phyloP scores from a whole-genome alignment of 2,888 invertebrate species.

The Tryphoninae sp. region DNA sequence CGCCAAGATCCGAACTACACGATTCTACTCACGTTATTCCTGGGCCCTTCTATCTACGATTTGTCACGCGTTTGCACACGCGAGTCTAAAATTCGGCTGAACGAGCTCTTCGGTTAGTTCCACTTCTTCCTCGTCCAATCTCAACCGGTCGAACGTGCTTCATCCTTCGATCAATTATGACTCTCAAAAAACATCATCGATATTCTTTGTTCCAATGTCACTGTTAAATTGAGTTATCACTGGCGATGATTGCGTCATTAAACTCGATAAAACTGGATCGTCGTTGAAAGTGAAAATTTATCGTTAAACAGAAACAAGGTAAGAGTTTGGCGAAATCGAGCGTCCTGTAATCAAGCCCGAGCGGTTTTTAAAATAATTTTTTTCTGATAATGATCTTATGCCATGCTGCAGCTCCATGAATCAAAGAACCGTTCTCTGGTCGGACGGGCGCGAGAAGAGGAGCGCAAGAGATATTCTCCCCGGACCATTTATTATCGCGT shows the following conservation, averaged over 20 bases:
- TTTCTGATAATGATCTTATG: conserved; percentile 54
- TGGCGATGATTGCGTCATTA: background rate
- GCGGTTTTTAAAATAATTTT: conserved; percentile 21
- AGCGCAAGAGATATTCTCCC: conserved; percentile 47
- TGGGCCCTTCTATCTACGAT: conserved; percentile 55
- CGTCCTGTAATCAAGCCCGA: conserved; percentile 4
- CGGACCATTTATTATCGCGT: conserved; percentile 70
- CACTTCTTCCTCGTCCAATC: conserved; percentile 52
- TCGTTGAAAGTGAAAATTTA: background rate
- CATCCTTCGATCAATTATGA: conserved; percentile 9
- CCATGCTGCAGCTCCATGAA: conserved; percentile 57
- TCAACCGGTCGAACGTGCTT: conserved; percentile 49
- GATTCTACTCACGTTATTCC: conserved; percentile 58
- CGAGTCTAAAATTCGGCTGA: conserved; percentile 52
- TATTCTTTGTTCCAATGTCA: background rate
- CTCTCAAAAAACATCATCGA: conserved; percentile 27
- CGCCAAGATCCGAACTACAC: conserved; percentile 41
- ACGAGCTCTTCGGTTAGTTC: conserved; percentile 55
- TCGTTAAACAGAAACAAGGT: background rate
- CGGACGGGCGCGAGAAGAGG: conserved; percentile 46
- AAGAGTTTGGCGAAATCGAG: conserved; percentile 6
- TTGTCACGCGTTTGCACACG: conserved; percentile 62
- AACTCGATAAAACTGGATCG: background rate
- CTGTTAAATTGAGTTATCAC: background rate
- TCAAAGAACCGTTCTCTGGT: conserved; percentile 65